Evolutionary conservation across 2,797 vertebrate species (phyloP).

Genomic region (Epinephelus malabaricus): DNA sequence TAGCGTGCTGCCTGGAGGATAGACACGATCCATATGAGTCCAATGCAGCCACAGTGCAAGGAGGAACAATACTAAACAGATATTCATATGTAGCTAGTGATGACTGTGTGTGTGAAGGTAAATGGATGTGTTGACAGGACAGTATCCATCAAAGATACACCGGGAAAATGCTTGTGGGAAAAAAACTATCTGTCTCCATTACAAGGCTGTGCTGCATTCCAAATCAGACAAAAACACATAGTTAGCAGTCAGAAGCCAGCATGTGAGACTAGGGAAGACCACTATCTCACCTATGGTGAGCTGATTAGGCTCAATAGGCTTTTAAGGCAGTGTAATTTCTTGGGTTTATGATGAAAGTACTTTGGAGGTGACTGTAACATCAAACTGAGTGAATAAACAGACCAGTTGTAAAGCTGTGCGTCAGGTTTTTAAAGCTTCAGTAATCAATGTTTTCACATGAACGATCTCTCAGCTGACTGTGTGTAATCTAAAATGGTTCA

Average conservation of each 20-base stretch:
- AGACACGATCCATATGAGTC: constrained; percentile 50
- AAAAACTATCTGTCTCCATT: constrained; percentile 55
- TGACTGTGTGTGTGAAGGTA: constrained; percentile 25
- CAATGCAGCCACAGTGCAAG: background rate
- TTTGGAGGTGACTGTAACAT: background rate
- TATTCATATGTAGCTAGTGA: constrained; percentile 29
- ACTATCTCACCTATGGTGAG: constrained; percentile 1
- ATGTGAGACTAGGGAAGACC: background rate
- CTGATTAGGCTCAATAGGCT: background rate
- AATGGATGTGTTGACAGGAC: constrained; percentile 51
- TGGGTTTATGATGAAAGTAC: background rate
- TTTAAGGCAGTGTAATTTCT: background rate
- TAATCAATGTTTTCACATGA: background rate
- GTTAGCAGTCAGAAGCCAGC: constrained; percentile 23
- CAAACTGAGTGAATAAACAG: background rate
- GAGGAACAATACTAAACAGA: constrained; percentile 15
- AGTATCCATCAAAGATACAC: constrained; percentile 54
- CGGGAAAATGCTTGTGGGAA: constrained; percentile 37
- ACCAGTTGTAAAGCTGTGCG: background rate
- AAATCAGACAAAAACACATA: constrained; percentile 37
- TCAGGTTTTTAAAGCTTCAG: background rate
- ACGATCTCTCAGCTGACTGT: background rate
- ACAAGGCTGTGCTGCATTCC: constrained; percentile 31
- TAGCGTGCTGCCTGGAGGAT: constrained; percentile 41
- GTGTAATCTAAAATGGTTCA: background rate